Evolutionary conservation across 2,113 vertebrate genomes (phyloP).

Genomic region (Microcebus tavaratra): DNA sequence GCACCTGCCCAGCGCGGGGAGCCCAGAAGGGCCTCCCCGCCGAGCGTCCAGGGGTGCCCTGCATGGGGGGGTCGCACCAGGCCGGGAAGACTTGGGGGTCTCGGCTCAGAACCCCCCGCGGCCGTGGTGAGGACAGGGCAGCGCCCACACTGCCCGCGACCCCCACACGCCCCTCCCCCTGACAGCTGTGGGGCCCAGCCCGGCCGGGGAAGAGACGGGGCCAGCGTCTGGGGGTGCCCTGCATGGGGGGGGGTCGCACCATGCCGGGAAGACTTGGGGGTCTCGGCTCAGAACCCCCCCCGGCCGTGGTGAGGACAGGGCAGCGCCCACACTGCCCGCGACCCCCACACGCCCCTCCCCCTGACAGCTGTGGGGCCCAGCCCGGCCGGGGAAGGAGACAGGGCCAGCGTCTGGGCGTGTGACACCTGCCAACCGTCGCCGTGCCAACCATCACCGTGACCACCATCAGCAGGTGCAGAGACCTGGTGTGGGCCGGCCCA

Average conservation of each 20-base stretch:
- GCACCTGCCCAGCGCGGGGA: background rate
- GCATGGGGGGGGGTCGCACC: too few species aligned
- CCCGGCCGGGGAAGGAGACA: accelerated
- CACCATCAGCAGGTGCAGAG: background rate
- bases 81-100: background rate
- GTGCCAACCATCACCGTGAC: too few species aligned
- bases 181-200: background rate
- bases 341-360: background rate
- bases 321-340: background rate
- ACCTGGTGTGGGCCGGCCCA: background rate
- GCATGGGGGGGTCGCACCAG: too few species aligned
- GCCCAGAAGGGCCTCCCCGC: too few species aligned
- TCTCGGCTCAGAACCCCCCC: too few species aligned
- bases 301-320: too few species aligned
- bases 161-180: background rate
- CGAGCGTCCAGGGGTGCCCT: background rate
- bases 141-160: background rate
- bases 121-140: too few species aligned
- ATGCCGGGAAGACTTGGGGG: background rate
- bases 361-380: background rate
- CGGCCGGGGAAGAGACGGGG: too few species aligned
- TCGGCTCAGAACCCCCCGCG: too few species aligned
- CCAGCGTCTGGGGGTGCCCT: background rate
- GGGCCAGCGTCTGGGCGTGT: too few species aligned
- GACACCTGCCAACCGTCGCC: too few species aligned